These are phyloP conservation scores for Cryptomyrus ogoouensis DNA, from an alignment of 2,113 vertebrate genomes.

Conservation along the genomic window DNA sequence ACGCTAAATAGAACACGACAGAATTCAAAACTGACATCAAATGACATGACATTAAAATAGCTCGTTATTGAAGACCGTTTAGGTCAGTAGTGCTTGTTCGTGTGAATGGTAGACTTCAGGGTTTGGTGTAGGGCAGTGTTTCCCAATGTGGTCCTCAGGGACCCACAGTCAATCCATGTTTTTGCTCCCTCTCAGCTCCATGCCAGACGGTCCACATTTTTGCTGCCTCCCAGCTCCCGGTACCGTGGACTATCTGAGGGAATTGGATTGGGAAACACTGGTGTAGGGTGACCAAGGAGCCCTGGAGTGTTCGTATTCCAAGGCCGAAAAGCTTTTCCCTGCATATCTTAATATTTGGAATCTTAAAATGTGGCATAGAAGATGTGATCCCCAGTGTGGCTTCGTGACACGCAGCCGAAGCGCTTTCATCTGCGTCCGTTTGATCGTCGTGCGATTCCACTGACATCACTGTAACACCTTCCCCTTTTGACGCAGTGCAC, in stretches of 20 bases:
- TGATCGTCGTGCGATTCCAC: background rate
- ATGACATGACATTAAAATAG: background rate
- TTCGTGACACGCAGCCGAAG: background rate
- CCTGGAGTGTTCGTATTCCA: no score
- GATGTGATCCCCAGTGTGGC: background rate
- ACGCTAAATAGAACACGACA: background rate
- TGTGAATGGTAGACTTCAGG: background rate
- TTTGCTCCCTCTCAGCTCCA: background rate
- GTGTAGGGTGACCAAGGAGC: background rate
- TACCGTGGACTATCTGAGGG: background rate
- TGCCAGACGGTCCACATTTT: no score
- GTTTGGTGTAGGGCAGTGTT: background rate
- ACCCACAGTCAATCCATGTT: background rate
- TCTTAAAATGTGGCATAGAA: background rate
- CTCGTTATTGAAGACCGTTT: background rate
- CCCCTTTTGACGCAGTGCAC: background rate
- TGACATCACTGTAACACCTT: background rate
- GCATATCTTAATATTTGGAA: background rate
- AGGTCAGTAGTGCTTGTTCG: background rate
- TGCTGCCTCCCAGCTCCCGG: no score
- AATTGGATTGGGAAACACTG: background rate
- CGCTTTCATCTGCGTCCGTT: background rate
- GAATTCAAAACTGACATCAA: background rate
- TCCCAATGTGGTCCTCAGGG: background rate
- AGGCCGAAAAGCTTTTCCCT: background rate